Evolutionary conservation across 2,888 invertebrate species (phyloP).

Genomic region (Tolmerus cingulatus): DNA sequence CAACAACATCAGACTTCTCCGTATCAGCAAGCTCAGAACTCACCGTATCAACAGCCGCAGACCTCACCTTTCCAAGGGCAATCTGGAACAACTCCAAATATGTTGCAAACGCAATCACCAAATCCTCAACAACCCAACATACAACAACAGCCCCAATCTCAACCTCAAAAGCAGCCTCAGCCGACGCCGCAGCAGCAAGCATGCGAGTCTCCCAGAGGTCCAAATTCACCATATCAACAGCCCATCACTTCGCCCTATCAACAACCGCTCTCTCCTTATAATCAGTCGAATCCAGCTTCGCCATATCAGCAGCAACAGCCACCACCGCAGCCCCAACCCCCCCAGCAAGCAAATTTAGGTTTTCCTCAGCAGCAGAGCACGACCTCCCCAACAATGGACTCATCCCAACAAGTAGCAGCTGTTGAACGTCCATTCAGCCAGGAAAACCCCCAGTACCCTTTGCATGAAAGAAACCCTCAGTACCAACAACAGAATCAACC

Average conservation of each 20-base stretch:
- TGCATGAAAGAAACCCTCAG: constrained; percentile 35
- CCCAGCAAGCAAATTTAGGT: background rate
- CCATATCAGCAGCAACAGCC: constrained; percentile 65
- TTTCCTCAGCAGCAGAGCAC: constrained; percentile 47
- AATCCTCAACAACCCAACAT: constrained; percentile 55
- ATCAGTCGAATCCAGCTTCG: constrained; percentile 57
- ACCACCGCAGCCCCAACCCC: constrained; percentile 19
- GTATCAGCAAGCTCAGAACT: constrained; percentile 58
- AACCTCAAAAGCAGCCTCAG: background rate
- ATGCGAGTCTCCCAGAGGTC: constrained; percentile 60
- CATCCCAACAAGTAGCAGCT: constrained; percentile 52
- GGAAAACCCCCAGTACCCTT: constrained; percentile 37
- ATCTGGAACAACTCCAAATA: background rate
- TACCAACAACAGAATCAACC: constrained; percentile 26
- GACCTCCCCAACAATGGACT: constrained; percentile 55
- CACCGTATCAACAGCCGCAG: constrained; percentile 58
- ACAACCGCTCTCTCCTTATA: constrained; percentile 52
- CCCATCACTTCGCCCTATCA: constrained; percentile 65
- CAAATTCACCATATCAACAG: constrained; percentile 64
- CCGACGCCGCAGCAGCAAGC: constrained; percentile 51
- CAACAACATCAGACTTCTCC: constrained; percentile 63
- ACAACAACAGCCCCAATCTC: constrained; percentile 53
- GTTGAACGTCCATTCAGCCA: constrained; percentile 52
- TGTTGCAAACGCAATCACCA: constrained; percentile 49
- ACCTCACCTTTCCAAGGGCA: constrained; percentile 52